Evolutionary conservation across 2,113 vertebrate genomes (phyloP), one percentile per base, ranked within the genome.

Genomic region (Perca fluviatilis): DNA sequence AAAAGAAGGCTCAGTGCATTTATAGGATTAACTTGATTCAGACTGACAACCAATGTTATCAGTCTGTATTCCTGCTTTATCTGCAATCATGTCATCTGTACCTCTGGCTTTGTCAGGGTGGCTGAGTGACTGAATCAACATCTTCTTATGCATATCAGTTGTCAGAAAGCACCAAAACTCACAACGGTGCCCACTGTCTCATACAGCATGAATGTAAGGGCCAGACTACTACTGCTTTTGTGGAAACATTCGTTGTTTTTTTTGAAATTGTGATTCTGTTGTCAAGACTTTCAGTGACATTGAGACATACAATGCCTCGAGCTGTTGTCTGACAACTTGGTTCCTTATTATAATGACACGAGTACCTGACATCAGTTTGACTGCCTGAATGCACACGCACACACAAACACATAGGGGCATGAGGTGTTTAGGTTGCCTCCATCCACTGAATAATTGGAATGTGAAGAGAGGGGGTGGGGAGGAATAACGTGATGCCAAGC

Each of bases 91-190:
- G 77, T 78, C 81, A 79, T 85, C 78, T 74, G 79, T 49, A 60
- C 77, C 83, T 56, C 69, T 15, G 33, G 63, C 53, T 80, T 63
- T 63, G 56, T 79, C 54, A 49, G 30, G 23, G 64, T 47, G 74
- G 62, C 49, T 76, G 61, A 86, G 65, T 77, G 84, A 78, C 82
- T 43, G 2, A 85, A 81, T 87, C 77, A 74, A 69, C 73, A 86
- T 89, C 73, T 72, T 64, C 69, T 85, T 82, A 74, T 80, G 47
- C 74, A 57, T 88, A 82, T 91, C 84, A 30, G 70, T 66, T 90
- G 49, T 67, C 88, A 82, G 80, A 73, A 27, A 77, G 83, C 36
- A 27, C 58, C 25, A 25, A 25, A 18, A 86, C 66, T 83, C 64
- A 62, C 80, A 71, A 47, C 57, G 68, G 64, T 87, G 65, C 68